These are phyloP conservation scores for Orycteropus afer DNA, from an alignment of 2,113 vertebrate species.

Conservation along the genomic window DNA sequence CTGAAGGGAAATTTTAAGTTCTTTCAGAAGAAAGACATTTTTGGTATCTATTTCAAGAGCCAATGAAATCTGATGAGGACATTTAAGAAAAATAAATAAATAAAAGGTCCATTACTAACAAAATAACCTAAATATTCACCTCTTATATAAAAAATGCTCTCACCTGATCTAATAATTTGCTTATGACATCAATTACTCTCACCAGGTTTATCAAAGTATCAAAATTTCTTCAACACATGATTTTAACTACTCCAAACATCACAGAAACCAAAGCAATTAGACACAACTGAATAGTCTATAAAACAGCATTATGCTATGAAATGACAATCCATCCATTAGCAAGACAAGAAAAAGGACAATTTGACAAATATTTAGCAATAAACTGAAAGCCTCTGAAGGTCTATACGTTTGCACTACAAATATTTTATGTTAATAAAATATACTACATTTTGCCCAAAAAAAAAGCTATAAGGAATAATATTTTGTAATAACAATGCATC, in stretches of 20 bases:
- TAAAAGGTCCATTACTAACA: conserved; percentile 14
- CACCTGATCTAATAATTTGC: conserved; percentile 9
- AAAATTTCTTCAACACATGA: conserved; percentile 37
- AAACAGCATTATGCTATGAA: background rate
- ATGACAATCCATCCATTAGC: background rate
- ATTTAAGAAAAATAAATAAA: conserved; percentile 37
- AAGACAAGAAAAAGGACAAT: background rate
- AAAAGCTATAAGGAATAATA: conserved; percentile 7
- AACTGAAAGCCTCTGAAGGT: background rate
- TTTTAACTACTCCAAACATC: conserved; percentile 46
- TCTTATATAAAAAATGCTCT: background rate
- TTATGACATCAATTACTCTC: conserved; percentile 4
- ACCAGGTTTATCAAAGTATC: background rate
- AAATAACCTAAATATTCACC: background rate
- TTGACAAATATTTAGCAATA: conserved; percentile 34
- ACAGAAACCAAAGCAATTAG: conserved; percentile 42
- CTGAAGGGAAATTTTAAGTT: background rate
- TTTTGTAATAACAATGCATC: background rate
- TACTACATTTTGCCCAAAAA: conserved; percentile 30
- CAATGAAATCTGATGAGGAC: conserved; percentile 1
- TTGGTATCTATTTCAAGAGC: conserved; percentile 30
- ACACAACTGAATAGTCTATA: background rate
- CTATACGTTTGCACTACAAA: background rate
- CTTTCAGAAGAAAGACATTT: background rate
- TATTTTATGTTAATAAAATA: conserved; percentile 21